Evolutionary conservation across 2,113 vertebrate species (phyloP), one percentile per base, ranked within the genome.

Genomic region (Cyprinodon brontotheroides): DNA sequence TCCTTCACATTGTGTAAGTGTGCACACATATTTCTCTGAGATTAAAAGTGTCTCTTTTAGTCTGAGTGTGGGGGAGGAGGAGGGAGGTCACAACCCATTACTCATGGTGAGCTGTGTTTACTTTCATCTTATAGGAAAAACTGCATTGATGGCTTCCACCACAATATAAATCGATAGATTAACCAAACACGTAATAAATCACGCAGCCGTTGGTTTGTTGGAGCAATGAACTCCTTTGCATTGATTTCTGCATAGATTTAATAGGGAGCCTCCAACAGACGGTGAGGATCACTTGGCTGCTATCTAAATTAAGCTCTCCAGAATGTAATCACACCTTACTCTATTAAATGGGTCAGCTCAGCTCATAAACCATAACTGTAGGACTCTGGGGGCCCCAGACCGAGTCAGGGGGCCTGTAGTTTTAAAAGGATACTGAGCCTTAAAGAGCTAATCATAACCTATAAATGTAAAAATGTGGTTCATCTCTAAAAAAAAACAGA

Each of bases 151-250:
- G 80, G 78, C 68, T 89, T 89, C 87, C 86, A 82, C 78, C 77
- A 50, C 87, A 81, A 87, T 85, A 84, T 70, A 84, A 86, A 88
- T 91, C 87, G 50, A 91, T 88, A 88, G 82, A 87, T 91, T 88
- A 88, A 60, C 80, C 87, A 85, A 88, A 88, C 82, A 65, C 82
- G 36, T 75, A 70, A 87, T 89, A 84, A 88, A 89, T 91, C 87
- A 84, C n/a, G 70, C 29, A 66, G 72, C 74, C 6, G 77, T 61
- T 5, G 84, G 78, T 57, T 76, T 38, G 81, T 74, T 10, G 65
- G 38, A 72, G 77, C 74, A 29, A 82, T 74, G 79, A 72, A 88
- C 84, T 91, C 79, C 36, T 77, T 80, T 41, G 1, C 86, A 89
- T 91, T 66, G 89, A 91, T 91, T 84, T 68, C 70, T 9, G 15